These are phyloP conservation scores for Galeopterus variegatus DNA, from an alignment of 2,113 vertebrate species.

Conservation along the genomic window DNA sequence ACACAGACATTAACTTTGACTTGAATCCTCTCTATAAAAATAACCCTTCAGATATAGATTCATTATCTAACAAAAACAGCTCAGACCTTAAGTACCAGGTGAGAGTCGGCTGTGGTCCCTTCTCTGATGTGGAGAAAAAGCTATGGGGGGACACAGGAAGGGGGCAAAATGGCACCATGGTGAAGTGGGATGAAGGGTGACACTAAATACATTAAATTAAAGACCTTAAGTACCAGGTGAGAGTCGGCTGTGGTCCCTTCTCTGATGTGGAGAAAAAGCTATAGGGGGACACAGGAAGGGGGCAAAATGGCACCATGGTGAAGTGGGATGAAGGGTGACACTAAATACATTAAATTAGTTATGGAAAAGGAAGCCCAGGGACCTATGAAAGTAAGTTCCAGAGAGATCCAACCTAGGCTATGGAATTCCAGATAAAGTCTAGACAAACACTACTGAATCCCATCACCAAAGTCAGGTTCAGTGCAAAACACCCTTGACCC, in stretches of 20 bases:
- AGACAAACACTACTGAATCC: not conserved
- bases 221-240: not conserved
- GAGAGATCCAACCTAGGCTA: not conserved
- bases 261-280: not conserved
- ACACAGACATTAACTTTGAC: constrained; percentile 12
- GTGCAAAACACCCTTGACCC: not conserved
- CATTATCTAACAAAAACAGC: not conserved
- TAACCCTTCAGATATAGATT: not conserved
- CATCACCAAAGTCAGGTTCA: not conserved
- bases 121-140: not conserved
- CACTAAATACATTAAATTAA: too few species aligned
- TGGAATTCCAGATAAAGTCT: not conserved
- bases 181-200: not conserved
- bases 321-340: not conserved
- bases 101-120: not conserved
- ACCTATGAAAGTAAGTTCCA: not conserved
- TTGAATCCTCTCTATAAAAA: not conserved
- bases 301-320: not conserved
- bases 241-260: not conserved
- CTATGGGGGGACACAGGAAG: not conserved
- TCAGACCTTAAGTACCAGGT: not conserved
- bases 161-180: not conserved
- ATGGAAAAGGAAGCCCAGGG: not conserved
- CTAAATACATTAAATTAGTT: not conserved
- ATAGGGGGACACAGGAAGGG: not conserved